Base-by-base conservation (phyloP, 2,113 vertebrate species). In the Sorex fumeus region DNA sequence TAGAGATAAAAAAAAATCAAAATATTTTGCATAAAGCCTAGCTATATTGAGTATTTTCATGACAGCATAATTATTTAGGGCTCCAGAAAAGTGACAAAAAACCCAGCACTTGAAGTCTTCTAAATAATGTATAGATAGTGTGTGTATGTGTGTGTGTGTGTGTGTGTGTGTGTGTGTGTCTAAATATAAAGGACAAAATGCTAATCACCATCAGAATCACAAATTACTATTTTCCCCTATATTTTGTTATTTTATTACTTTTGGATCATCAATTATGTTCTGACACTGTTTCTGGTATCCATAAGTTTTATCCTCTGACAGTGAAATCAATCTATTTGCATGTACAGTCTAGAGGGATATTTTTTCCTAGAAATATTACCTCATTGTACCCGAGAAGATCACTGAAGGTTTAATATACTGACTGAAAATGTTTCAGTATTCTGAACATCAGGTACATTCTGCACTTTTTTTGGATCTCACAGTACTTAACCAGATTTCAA, bases 1-100 rank as follows among this genome's bases (percentile, higher is more conserved):
- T n/a, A n/a, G 12, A 45, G 36, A 75, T 36, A 82, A 75, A 75
- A 28, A 75, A 75, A 75, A 28, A 75, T 53, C 40, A 30, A 36
- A 90, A 60, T 80, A 72, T 87, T 83, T 78, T 92, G 70, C 15
- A 19, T 23, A 32, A 74, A 19, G 25, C 27, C 66, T 47, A 47
- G 2, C 34, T 86, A 6, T 76, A 60, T 77, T 71, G 62, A 50
- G 28, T n/a, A 8, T 71, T 90, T 97, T 70, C 86, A 88, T 67
- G 75, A 88, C n/a, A 53, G 45, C 2, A 12, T 50, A 62, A 87
- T 84, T 89, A 80, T 53, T 27, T 34, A 28, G n/a, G 53, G 32
- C 28, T 83, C 34, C 71, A 30, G 45, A 19, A 66, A 76, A 81
- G 36, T 71, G 45, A 81, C 50, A 64, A 45, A 25, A 30, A 27